phyloP scores from a whole-genome alignment of 2,797 vertebrate genomes.

The Coranthus polyacanthus region DNA sequence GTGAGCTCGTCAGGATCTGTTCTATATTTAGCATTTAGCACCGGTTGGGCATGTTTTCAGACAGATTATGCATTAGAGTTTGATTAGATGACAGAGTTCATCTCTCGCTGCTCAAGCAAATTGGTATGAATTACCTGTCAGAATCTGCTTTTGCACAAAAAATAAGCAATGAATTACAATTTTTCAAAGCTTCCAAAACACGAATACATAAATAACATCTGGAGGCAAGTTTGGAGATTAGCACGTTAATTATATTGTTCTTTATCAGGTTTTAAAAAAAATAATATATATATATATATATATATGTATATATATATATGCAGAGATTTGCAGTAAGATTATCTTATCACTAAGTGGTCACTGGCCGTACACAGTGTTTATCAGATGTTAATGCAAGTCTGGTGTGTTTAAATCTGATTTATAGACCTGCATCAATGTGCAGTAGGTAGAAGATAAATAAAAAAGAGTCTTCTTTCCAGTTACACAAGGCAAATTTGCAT shows the following conservation, averaged over 20 bases:
- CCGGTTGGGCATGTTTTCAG: constrained; percentile 7
- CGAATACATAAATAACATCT: not conserved
- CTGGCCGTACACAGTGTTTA: constrained; percentile 14
- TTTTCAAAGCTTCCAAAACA: constrained; percentile 16
- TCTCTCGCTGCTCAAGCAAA: constrained; percentile 2
- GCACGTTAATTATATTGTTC: constrained; percentile 31
- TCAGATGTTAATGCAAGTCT: constrained; percentile 25
- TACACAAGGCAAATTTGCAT: constrained; percentile 17
- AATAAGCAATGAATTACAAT: constrained; percentile 21
- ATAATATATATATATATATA: too few species aligned
- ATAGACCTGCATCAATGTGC: constrained; percentile 17
- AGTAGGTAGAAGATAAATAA: not conserved
- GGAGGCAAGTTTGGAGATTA: constrained; percentile 6
- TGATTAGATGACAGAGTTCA: constrained; percentile 3
- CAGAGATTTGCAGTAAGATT: constrained; percentile 38
- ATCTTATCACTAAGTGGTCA: constrained; percentile 37
- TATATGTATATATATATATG: too few species aligned
- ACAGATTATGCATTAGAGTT: constrained; percentile 14
- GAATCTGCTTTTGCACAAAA: constrained; percentile 7
- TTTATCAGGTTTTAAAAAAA: constrained; percentile 40
- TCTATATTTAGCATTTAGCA: constrained; percentile 5
- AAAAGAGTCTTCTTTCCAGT: too few species aligned
- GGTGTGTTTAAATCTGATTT: constrained; percentile 29
- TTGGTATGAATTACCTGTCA: constrained; percentile 4
- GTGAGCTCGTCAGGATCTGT: not conserved